These are phyloP conservation scores for Aurelia coerulea DNA, from an alignment of 30 jellyfish, hydroid and myxozoan species.

Conservation along the genomic window DNA sequence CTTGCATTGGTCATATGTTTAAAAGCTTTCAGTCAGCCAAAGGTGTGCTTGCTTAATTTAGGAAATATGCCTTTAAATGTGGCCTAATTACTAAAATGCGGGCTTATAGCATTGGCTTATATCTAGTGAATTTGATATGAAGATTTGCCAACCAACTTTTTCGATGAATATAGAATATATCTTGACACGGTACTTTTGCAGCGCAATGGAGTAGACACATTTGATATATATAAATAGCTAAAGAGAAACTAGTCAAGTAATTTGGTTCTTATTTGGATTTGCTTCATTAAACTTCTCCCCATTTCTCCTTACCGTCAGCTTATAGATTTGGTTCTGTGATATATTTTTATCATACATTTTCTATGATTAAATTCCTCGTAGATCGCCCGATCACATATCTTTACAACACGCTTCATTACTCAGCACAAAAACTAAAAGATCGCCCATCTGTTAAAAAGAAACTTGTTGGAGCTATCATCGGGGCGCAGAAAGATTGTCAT, in stretches of 20 bases:
- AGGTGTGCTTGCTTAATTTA: background rate
- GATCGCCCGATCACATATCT: constrained; percentile 91
- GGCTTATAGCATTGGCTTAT: no score
- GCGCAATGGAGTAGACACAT: no score
- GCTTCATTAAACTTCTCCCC: background rate
- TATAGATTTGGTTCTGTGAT: background rate
- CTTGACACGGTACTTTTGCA: no score
- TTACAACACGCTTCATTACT: constrained; percentile 87
- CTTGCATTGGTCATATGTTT: background rate
- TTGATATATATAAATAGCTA: no score
- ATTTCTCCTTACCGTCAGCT: background rate
- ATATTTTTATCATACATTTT: no score
- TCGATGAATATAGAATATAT: no score
- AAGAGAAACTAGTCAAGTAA: no score
- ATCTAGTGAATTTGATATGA: no score
- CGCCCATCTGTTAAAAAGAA: constrained; percentile 71
- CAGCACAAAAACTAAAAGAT: constrained; percentile 77
- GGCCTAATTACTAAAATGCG: no score
- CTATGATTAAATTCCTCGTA: background rate
- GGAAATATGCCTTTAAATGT: no score
- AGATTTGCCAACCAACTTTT: no score
- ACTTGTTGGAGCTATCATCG: constrained; percentile 76
- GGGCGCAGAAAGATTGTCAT: constrained; percentile 79
- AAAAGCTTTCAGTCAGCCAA: background rate
- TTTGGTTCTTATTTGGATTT: no score